A percentile compares a stretch with the other conserved stretches of the same genome.
Evolutionary conservation across 2,113 vertebrate species (phyloP).

Genomic region (Oenanthe melanoleuca): DNA sequence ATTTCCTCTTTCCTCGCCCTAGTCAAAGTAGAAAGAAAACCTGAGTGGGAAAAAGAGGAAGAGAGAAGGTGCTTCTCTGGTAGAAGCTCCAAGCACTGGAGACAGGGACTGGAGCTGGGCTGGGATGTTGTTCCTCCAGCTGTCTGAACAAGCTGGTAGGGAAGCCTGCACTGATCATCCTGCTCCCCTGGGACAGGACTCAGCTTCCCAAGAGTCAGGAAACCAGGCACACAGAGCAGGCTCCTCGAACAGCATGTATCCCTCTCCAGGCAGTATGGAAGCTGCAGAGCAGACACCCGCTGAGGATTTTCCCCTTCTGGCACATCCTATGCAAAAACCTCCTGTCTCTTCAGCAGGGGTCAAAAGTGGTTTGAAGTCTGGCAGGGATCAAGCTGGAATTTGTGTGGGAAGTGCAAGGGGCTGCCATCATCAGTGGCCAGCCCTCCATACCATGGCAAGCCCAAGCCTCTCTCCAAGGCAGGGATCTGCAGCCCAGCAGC

Average conservation of each 20-base stretch:
- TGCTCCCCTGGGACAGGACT: neutral
- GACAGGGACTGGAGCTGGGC: neutral
- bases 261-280: constrained; percentile 30
- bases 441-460: neutral
- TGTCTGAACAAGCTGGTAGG: neutral
- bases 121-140: neutral
- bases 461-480: neutral
- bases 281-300: neutral
- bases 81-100: neutral
- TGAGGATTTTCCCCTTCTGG: neutral
- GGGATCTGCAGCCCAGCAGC: neutral
- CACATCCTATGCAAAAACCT: neutral
- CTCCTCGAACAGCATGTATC: neutral
- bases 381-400: neutral
- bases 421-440: neutral
- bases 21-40: neutral
- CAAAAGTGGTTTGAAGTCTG: neutral
- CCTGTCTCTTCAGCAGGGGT: neutral
- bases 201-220: neutral
- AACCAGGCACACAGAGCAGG: neutral
- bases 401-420: neutral
- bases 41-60: neutral
- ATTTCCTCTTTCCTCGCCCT: neutral
- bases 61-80: neutral
- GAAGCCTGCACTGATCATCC: neutral